A percentile compares a stretch with the other conserved stretches of the same genome.
Conservation (phyloP, 2,888 invertebrate genomes). For the Mythimna pallens region DNA sequence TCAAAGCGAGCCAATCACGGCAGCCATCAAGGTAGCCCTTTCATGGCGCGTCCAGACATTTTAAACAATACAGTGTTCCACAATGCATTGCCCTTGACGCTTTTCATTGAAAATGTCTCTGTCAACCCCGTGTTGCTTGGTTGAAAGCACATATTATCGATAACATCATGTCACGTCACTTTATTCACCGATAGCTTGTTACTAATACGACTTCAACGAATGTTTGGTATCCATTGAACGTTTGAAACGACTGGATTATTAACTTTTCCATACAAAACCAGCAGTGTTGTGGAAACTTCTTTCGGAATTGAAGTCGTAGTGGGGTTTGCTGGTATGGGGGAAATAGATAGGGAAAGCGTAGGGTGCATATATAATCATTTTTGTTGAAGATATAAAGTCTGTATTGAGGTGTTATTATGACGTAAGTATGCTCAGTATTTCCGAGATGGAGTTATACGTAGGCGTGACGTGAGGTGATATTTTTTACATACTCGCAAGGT, state of each 20-base stretch:
- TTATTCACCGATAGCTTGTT: slow-evolving; percentile 58
- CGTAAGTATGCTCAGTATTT: slow-evolving; percentile 53
- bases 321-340: slow-evolving; percentile 59
- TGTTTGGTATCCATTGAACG: slow-evolving; percentile 60
- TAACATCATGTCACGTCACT: slow-evolving; percentile 80
- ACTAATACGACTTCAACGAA: neutral
- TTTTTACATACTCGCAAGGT: slow-evolving; percentile 10
- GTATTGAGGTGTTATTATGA: slow-evolving; percentile 64
- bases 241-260: neutral
- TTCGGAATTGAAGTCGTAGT: neutral
- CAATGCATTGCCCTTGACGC: slow-evolving; percentile 61
- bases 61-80: slow-evolving; percentile 60
- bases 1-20: slow-evolving; percentile 62
- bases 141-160: slow-evolving; percentile 82
- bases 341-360: slow-evolving; percentile 78
- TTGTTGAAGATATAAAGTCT: slow-evolving; percentile 66
- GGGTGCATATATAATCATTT: slow-evolving; percentile 88
- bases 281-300: slow-evolving; percentile 21
- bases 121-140: slow-evolving; percentile 69
- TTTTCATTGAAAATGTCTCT: slow-evolving; percentile 72
- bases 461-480: slow-evolving; percentile 13
- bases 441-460: slow-evolving; percentile 50
- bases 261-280: neutral
- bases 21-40: slow-evolving; percentile 52
- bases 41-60: slow-evolving; percentile 56